phyloP scores from a whole-genome alignment of 2,113 vertebrate genomes.

The Empidonax alnorum region DNA sequence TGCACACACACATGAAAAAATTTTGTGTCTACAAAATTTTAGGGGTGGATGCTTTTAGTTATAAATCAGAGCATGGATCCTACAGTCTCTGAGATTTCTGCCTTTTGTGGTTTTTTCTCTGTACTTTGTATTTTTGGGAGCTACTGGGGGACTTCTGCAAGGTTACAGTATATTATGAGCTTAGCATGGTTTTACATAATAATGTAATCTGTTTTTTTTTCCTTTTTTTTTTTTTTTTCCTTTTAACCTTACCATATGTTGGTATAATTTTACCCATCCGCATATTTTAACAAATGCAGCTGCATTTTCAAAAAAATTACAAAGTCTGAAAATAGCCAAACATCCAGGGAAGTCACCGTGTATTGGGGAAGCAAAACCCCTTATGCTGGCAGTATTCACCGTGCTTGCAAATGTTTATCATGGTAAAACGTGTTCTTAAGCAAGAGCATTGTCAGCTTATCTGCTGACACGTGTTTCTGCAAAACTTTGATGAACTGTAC shows the following conservation, averaged over 20 bases:
- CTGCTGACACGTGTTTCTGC: neutral
- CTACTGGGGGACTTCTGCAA: neutral
- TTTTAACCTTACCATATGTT: neutral
- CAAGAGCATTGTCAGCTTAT: neutral
- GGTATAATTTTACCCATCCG: neutral
- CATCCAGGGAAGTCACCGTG: neutral
- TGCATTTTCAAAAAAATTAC: neutral
- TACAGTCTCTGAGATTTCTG: neutral
- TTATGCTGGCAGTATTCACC: neutral
- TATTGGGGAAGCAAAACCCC: constrained; percentile 14
- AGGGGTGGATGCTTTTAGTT: neutral
- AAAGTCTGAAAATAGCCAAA: neutral
- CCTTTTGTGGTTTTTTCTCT: neutral
- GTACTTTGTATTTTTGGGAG: neutral
- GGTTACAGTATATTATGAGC: neutral
- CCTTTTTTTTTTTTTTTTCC: neutral
- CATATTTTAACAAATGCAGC: neutral
- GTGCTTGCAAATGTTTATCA: neutral
- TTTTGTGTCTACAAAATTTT: neutral
- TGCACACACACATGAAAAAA: neutral
- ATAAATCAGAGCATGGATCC: neutral
- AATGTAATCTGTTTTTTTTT: neutral
- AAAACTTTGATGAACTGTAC: neutral
- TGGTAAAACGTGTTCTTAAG: neutral
- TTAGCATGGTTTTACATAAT: neutral